Conservation (phyloP, 1,140 invertebrate genomes). For the Tetramorium alpestre region DNA sequence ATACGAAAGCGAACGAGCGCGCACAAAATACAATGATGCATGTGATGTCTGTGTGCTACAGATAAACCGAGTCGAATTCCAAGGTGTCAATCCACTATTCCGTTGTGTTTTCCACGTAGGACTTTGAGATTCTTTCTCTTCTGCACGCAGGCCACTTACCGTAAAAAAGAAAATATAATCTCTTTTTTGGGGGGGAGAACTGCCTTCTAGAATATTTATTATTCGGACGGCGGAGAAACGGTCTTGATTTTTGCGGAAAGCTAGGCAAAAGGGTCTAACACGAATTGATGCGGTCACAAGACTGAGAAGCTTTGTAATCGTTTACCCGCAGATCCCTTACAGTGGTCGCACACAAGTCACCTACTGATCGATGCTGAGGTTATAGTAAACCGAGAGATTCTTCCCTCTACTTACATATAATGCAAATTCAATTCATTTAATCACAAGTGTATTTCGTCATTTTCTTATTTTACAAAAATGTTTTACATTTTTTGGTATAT, state of each 20-base stretch:
- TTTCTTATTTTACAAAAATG: not conserved
- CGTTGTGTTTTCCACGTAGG: not conserved
- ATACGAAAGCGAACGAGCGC: constrained; percentile 33
- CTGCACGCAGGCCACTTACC: not conserved
- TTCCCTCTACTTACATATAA: constrained; percentile 21
- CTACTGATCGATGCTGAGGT: constrained; percentile 65
- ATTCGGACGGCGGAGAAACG: not conserved
- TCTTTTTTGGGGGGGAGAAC: not conserved
- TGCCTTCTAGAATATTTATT: constrained; percentile 30
- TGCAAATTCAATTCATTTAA: constrained; percentile 6
- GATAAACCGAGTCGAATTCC: constrained; percentile 72
- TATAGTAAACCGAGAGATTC: constrained; percentile 44
- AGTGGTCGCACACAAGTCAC: constrained; percentile 51
- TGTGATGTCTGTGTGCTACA: constrained; percentile 51
- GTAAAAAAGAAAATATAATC: not conserved
- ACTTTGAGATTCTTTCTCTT: not conserved
- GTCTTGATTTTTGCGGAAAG: constrained; percentile 45
- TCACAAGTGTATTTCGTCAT: not conserved
- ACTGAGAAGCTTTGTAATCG: constrained; percentile 68
- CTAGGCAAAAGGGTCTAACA: constrained; percentile 11
- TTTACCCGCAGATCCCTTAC: constrained; percentile 61
- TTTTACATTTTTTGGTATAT: not conserved
- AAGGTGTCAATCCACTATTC: constrained; percentile 72
- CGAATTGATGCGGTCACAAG: constrained; percentile 47
- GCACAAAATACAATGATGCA: constrained; percentile 35